Conservation (phyloP, 2,888 invertebrate species). For the Chrysolina oricalcia region DNA sequence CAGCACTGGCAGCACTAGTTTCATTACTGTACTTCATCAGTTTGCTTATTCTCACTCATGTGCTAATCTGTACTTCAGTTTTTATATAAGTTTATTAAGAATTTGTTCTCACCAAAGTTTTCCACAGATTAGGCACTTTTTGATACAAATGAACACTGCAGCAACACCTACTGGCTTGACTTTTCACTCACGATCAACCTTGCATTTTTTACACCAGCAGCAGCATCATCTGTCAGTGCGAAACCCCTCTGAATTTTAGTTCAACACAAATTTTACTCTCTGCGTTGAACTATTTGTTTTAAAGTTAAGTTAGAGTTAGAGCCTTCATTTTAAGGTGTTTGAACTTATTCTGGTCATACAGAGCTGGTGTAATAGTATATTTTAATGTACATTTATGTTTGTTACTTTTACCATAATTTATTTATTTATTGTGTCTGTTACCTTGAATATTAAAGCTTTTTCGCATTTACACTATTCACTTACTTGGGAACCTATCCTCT, state of each 20-base stretch:
- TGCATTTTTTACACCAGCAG: not conserved
- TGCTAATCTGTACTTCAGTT: not conserved
- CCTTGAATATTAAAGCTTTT: slow-evolving; percentile 66
- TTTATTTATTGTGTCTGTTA: slow-evolving; percentile 68
- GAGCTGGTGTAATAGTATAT: slow-evolving; percentile 50
- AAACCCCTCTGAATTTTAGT: not conserved
- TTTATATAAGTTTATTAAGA: too few relatives aligned
- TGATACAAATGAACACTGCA: not conserved
- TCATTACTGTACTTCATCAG: not conserved
- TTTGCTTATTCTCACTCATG: not conserved
- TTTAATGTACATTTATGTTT: slow-evolving; percentile 58
- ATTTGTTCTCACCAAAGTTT: not conserved
- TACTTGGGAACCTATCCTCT: slow-evolving; percentile 54
- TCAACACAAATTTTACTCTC: slow-evolving; percentile 5
- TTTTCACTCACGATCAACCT: not conserved
- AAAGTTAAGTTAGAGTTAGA: slow-evolving; percentile 15
- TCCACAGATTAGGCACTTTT: not conserved
- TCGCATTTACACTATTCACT: slow-evolving; percentile 60
- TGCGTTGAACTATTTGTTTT: slow-evolving; percentile 7
- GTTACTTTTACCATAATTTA: slow-evolving; percentile 61
- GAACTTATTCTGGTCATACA: slow-evolving; percentile 59
- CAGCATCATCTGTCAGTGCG: not conserved
- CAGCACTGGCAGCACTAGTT: not conserved
- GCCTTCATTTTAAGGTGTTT: slow-evolving; percentile 21
- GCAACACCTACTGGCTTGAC: not conserved